phyloP scores from a whole-genome alignment of 2,797 vertebrate species.

The Tympanoctomys barrerae region DNA sequence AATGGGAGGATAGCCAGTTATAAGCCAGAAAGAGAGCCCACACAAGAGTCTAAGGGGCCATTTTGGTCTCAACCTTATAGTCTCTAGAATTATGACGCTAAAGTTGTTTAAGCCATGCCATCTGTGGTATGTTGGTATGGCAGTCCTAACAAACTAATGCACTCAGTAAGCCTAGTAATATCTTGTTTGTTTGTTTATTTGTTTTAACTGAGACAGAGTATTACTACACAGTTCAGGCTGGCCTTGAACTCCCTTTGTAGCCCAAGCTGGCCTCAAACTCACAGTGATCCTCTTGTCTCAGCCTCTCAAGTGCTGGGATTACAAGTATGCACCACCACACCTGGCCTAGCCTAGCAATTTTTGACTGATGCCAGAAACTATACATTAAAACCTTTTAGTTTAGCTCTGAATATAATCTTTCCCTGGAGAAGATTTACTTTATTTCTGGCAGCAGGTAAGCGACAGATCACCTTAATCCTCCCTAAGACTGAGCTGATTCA shows the following conservation, averaged over 20 bases:
- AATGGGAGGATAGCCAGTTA: neutral
- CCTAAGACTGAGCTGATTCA: conserved; percentile 54
- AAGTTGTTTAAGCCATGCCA: conserved; percentile 27
- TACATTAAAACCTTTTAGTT: conserved; percentile 66
- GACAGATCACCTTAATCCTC: conserved; percentile 68
- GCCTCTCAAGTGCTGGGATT: neutral
- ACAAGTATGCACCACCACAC: neutral
- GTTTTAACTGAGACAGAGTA: neutral
- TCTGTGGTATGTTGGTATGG: conserved; percentile 42
- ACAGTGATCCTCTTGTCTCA: neutral
- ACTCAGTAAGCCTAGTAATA: neutral
- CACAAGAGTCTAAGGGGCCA: conserved; percentile 9
- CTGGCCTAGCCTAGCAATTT: conserved; percentile 14
- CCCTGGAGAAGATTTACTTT: conserved; percentile 65
- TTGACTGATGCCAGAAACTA: conserved; percentile 40
- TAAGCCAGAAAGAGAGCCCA: neutral
- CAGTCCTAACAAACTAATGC: conserved; percentile 50
- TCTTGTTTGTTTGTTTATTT: neutral
- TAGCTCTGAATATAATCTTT: conserved; percentile 57
- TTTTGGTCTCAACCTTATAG: neutral
- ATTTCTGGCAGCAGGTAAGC: conserved; percentile 60
- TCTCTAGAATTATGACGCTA: conserved; percentile 27
- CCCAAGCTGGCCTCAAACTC: neutral
- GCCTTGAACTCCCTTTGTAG: neutral
- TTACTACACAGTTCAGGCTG: neutral